Base-by-base conservation (phyloP, 1,140 invertebrate species). In the Aphelenchoides fujianensis region DNA sequence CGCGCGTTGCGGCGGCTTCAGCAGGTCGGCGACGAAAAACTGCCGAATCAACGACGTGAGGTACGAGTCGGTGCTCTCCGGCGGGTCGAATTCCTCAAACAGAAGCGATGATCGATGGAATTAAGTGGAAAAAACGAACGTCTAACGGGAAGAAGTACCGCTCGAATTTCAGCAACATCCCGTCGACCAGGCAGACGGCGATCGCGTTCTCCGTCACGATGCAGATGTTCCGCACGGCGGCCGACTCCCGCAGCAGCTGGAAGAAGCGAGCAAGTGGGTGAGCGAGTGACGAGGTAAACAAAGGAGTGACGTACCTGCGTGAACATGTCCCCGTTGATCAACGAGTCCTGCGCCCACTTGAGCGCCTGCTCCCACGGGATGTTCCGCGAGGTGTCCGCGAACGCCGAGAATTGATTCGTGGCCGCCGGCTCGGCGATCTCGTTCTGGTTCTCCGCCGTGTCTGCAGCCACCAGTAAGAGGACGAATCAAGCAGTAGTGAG, bases 251-350 rank as follows among this genome's bases (percentile, higher is more conserved):
- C 1, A 36, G 30, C 30, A 70, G 72, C 69, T 70, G 53, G 72
- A 70, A 71, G 32, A 66, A 2, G 31, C 31, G 2, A 66, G 1
- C 0, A 2, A 66, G 31, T 35, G n/a, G 41, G 12, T 48, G n/a
- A n/a, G n/a, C n/a, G n/a, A n/a, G n/a, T n/a, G n/a, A n/a, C n/a
- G n/a, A n/a, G n/a, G n/a, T n/a, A n/a, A n/a, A n/a, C n/a, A n/a
- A n/a, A n/a, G n/a, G n/a, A n/a, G n/a, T n/a, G n/a, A n/a, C n/a
- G 19, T 19, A 76, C 75, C 77, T 78, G 75, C 19, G 54, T 37
- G 54, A 76, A 81, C 35, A 76, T 76, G 59, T 76, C 75, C 16
- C 54, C 41, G 63, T 67, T 79, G 35, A 76, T 76, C 48, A 76
- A 31, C 0, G 77, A 71, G 30, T 76, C 61, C 28, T 76, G 75